Conservation (phyloP, 2,888 invertebrate species). For the Dryobota labecula region DNA sequence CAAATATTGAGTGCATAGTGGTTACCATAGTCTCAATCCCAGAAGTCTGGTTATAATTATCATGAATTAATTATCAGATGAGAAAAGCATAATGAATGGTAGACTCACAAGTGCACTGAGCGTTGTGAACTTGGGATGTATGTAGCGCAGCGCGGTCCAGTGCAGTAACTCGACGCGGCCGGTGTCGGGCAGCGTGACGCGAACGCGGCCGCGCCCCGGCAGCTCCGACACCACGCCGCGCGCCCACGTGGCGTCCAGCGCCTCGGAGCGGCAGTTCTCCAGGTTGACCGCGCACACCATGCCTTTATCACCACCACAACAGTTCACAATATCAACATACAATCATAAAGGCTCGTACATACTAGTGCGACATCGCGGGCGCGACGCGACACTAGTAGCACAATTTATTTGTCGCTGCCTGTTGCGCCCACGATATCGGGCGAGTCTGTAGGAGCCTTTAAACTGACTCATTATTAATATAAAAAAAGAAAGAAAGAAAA, state of each 20-base stretch:
- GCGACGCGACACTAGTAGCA: too few species aligned
- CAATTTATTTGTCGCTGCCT: too few species aligned
- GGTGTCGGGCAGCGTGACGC: conserved; percentile 92
- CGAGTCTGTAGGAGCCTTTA: too few species aligned
- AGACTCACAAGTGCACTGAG: conserved; percentile 87
- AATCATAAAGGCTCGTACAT: too few species aligned
- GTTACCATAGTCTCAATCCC: background rate
- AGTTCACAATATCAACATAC: background rate
- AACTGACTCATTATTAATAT: background rate
- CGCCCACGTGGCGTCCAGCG: conserved; percentile 89
- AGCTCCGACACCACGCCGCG: conserved; percentile 89
- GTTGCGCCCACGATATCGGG: too few species aligned
- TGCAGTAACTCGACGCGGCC: conserved; percentile 89
- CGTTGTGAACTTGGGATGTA: conserved; percentile 85
- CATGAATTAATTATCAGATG: background rate
- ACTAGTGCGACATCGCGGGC: too few species aligned
- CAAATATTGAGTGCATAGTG: too few species aligned
- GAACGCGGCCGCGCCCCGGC: conserved; percentile 84
- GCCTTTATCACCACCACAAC: conserved; percentile 65
- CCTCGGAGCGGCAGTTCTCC: conserved; percentile 62
- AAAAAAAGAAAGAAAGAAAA: too few species aligned
- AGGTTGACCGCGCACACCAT: conserved; percentile 80
- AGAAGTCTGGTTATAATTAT: background rate
- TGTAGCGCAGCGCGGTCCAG: conserved; percentile 87
- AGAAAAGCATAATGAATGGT: background rate